A percentile compares a stretch with the other conserved stretches of the same genome.
phyloP scores from a whole-genome alignment of 2,113 vertebrate species.

The Aix galericulata region DNA sequence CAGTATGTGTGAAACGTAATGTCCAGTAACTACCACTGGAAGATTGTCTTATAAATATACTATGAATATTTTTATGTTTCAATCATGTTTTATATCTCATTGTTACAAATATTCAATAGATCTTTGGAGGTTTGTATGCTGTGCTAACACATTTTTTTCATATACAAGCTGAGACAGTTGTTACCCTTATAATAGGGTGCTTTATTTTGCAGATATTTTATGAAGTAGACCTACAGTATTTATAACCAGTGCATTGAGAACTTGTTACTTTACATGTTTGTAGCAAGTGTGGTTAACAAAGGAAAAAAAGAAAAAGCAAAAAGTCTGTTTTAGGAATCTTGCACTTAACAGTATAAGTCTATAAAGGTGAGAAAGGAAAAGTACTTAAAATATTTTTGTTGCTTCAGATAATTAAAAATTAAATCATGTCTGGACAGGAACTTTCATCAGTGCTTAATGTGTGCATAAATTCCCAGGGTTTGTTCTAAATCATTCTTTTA shows the following conservation, averaged over 20 bases:
- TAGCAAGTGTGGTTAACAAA: slow-evolving; percentile 54
- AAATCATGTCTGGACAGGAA: slow-evolving; percentile 12
- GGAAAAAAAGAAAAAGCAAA: neutral
- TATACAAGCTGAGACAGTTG: slow-evolving; percentile 73
- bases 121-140: slow-evolving; percentile 85
- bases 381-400: slow-evolving; percentile 76
- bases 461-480: neutral
- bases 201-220: slow-evolving; percentile 74
- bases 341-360: slow-evolving; percentile 51
- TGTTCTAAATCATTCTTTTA: neutral
- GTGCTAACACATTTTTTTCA: slow-evolving; percentile 79
- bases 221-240: slow-evolving; percentile 57
- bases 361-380: slow-evolving; percentile 13
- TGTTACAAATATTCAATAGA: slow-evolving; percentile 75
- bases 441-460: slow-evolving; percentile 63
- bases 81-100: slow-evolving; percentile 78
- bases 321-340: slow-evolving; percentile 59
- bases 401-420: slow-evolving; percentile 72
- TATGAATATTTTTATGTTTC: slow-evolving; percentile 82
- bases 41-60: slow-evolving; percentile 61
- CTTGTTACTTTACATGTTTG: slow-evolving; percentile 61
- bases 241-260: slow-evolving; percentile 63
- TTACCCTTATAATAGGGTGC: slow-evolving; percentile 55
- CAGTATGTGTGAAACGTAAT: slow-evolving; percentile 53
- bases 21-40: slow-evolving; percentile 61